phyloP scores from a whole-genome alignment of 2,113 vertebrate genomes.

The Ptyas mucosa region DNA sequence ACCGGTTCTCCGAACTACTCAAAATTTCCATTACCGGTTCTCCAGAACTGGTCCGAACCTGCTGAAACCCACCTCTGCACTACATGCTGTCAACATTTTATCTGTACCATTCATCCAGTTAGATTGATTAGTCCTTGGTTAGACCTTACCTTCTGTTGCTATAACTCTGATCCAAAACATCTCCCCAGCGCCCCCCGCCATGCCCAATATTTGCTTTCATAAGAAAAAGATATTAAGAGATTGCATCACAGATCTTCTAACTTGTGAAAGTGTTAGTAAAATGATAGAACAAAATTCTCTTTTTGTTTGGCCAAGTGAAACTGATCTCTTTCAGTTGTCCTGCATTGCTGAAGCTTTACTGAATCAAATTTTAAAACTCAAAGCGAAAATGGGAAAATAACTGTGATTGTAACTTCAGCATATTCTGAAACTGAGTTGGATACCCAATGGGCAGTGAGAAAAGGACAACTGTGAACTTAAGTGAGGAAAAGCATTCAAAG shows the following conservation, averaged over 20 bases:
- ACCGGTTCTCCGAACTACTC: no score
- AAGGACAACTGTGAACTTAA: neutral
- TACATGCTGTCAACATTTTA: neutral
- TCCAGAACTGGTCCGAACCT: no score
- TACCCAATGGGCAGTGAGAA: neutral
- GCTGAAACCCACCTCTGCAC: no score
- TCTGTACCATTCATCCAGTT: neutral
- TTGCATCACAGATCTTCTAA: neutral
- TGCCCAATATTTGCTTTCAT: neutral
- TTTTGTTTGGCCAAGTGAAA: slow-evolving; percentile 24
- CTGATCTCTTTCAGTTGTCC: neutral
- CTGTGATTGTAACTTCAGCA: neutral
- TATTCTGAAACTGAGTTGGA: neutral
- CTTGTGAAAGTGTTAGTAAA: neutral
- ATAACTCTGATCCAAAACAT: neutral
- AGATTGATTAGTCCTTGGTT: neutral
- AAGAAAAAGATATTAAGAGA: neutral
- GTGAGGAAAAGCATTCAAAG: neutral
- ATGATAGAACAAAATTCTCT: slow-evolving; percentile 26
- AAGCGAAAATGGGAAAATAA: neutral
- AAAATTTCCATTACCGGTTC: no score
- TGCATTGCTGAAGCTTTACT: neutral
- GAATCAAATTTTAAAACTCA: neutral
- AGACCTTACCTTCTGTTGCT: neutral
- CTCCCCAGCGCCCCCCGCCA: no score